These are phyloP conservation scores for Apistogramma diplotaenia DNA, from an alignment of 2,113 vertebrate species.

Conservation along the genomic window DNA sequence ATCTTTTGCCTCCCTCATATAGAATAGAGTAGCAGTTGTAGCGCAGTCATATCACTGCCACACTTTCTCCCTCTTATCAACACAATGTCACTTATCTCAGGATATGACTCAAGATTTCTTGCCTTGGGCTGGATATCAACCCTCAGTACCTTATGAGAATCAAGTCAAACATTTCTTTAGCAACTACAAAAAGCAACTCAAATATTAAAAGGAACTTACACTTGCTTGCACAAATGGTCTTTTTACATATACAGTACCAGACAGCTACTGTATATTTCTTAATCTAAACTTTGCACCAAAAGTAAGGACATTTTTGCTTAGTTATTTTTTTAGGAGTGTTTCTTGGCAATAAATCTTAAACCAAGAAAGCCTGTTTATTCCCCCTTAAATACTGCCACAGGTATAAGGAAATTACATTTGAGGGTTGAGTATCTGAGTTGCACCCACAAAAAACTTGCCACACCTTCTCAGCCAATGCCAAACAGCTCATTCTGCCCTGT, in stretches of 20 bases:
- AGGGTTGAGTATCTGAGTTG: no score
- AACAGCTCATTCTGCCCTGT: no score
- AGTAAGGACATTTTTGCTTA: no score
- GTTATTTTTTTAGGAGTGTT: no score
- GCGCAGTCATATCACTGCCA: constrained; percentile 19
- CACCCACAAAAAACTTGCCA: no score
- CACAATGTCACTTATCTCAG: background rate
- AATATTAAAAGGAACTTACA: background rate
- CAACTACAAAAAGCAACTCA: background rate
- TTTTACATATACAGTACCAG: background rate
- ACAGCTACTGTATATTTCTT: background rate
- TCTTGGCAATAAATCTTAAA: no score
- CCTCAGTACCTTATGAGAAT: background rate
- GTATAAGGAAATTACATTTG: no score
- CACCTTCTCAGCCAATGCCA: no score
- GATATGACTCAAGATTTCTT: constrained; percentile 15
- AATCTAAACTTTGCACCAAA: background rate
- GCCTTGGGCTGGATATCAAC: background rate
- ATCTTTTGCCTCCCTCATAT: background rate
- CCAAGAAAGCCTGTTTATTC: no score
- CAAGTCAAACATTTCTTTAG: background rate
- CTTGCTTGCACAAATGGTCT: no score
- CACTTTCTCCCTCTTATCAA: constrained; percentile 8
- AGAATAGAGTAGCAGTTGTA: background rate
- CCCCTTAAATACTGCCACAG: no score